A percentile compares a stretch with the other conserved stretches of the same genome.
Evolutionary conservation across 2,888 invertebrate genomes (phyloP).

Genomic region (Entomobrya multifasciata): DNA sequence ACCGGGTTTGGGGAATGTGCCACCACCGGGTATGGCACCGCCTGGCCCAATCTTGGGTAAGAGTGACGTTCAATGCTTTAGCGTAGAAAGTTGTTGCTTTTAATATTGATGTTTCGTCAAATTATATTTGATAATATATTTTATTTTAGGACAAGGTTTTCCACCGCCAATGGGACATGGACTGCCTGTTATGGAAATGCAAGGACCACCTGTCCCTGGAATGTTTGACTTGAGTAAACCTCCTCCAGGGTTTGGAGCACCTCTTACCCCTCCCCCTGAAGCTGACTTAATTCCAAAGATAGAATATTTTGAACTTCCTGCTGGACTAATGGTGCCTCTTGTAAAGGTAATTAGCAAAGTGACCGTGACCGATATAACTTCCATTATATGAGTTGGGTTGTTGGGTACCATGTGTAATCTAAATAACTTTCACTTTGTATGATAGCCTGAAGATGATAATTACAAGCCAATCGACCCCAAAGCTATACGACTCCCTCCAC

Average conservation of each 20-base stretch:
- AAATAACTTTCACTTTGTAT: too few relatives aligned
- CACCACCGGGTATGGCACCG: conserved; percentile 60
- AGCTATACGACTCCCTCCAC: conserved; percentile 94
- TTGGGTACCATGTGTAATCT: too few relatives aligned
- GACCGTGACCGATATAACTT: too few relatives aligned
- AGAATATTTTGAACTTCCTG: conserved; percentile 98
- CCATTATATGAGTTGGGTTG: too few relatives aligned
- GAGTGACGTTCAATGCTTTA: background rate
- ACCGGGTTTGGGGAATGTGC: conserved; percentile 49
- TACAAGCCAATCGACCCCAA: conserved; percentile 95
- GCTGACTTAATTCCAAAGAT: conserved; percentile 81
- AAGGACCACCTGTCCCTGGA: conserved; percentile 57
- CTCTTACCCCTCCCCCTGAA: conserved; percentile 78
- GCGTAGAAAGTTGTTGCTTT: background rate
- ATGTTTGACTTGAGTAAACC: conserved; percentile 80
- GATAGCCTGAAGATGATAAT: conserved; percentile 84
- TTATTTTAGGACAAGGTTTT: conserved; percentile 54
- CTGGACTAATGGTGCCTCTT: conserved; percentile 98
- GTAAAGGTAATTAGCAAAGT: conserved; percentile 88
- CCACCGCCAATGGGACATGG: conserved; percentile 60
- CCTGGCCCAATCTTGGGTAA: conserved; percentile 54
- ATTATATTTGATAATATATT: background rate
- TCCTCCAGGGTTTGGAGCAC: conserved; percentile 80
- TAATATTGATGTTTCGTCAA: too few relatives aligned
- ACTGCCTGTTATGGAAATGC: conserved; percentile 77